Evolutionary conservation across 2,797 vertebrate species (phyloP).

Genomic region (Falco biarmicus): DNA sequence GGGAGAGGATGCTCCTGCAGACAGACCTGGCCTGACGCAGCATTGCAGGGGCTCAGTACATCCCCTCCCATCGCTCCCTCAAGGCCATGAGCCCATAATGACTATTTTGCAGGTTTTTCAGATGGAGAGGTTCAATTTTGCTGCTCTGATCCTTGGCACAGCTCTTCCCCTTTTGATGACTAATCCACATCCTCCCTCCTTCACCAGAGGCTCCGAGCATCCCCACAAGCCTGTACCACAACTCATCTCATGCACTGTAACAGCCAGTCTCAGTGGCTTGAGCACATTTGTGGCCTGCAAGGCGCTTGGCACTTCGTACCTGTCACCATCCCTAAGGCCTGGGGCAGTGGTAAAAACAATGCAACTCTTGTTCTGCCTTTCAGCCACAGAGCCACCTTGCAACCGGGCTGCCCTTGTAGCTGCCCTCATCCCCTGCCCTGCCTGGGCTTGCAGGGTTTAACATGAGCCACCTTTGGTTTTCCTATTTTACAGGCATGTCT

Average conservation of each 20-base stretch:
- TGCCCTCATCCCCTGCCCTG: background rate
- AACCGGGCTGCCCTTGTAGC: fast-evolving
- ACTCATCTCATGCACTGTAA: fast-evolving
- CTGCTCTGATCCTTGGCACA: background rate
- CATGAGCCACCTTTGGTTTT: background rate
- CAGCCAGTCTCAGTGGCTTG: background rate
- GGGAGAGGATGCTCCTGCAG: background rate
- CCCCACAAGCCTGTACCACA: background rate
- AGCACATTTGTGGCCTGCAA: background rate
- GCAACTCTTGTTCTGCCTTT: background rate
- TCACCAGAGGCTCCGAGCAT: fast-evolving
- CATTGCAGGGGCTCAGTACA: background rate
- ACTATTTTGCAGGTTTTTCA: background rate
- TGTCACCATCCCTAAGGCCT: background rate
- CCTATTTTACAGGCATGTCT: background rate
- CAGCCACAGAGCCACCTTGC: fast-evolving
- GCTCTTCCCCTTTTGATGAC: background rate
- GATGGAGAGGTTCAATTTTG: background rate
- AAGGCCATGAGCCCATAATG: background rate
- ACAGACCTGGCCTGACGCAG: background rate
- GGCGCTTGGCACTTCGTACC: background rate
- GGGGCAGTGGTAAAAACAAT: background rate
- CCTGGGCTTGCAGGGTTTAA: background rate
- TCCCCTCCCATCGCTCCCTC: background rate
- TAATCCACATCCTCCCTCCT: background rate